phyloP scores from a whole-genome alignment of 2,888 invertebrate species.

The Drosophila nr. fundita region DNA sequence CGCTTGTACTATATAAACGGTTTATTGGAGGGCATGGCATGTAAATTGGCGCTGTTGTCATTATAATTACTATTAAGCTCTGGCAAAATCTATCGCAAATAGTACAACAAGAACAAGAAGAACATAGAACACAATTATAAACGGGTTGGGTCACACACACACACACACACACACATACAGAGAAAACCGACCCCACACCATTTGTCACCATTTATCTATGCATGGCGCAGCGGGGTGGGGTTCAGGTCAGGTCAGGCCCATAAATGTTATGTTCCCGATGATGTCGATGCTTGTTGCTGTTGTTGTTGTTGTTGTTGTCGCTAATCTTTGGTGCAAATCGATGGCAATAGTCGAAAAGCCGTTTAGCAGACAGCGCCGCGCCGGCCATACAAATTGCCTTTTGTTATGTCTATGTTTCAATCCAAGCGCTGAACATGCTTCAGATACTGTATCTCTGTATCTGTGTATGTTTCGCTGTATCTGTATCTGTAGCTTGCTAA shows the following conservation, averaged over 20 bases:
- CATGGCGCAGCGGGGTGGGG: constrained; percentile 18
- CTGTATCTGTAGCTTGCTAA: constrained; percentile 49
- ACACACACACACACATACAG: constrained; percentile 28
- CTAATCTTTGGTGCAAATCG: constrained; percentile 69
- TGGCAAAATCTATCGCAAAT: constrained; percentile 48
- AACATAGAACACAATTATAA: constrained; percentile 62
- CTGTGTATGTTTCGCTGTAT: constrained; percentile 19
- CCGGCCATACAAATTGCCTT: constrained; percentile 67
- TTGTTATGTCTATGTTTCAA: constrained; percentile 66
- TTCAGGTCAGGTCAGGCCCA: constrained; percentile 81
- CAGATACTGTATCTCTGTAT: constrained; percentile 40
- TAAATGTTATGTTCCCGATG: constrained; percentile 68
- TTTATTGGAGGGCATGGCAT: constrained; percentile 48
- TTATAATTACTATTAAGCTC: constrained; percentile 70
- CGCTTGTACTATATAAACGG: constrained; percentile 1
- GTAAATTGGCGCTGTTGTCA: constrained; percentile 65
- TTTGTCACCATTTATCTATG: constrained; percentile 40
- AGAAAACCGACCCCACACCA: constrained; percentile 23
- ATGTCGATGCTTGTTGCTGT: constrained; percentile 40
- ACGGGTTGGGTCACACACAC: constrained; percentile 59
- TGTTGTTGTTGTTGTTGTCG: constrained; percentile 30
- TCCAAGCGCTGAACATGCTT: constrained; percentile 41
- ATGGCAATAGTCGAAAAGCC: constrained; percentile 63
- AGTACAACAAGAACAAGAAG: constrained; percentile 22
- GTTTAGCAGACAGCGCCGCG: constrained; percentile 51